phyloP scores from a whole-genome alignment of 2,888 invertebrate genomes.

The Scelioninae gen. 2 region DNA sequence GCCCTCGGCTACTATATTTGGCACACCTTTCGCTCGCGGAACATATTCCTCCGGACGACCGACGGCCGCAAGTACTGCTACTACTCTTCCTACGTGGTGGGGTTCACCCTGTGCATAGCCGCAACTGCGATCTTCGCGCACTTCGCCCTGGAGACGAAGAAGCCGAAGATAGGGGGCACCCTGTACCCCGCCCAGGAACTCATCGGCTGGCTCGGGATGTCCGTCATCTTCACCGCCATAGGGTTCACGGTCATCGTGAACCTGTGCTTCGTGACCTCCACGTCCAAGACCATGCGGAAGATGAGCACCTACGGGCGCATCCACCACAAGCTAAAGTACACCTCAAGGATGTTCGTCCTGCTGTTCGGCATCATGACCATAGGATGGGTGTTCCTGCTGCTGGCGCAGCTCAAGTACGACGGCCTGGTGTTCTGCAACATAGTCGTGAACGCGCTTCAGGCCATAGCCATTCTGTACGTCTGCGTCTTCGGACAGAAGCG shows the following conservation, averaged over 20 bases:
- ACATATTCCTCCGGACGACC: conserved; percentile 89
- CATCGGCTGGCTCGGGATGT: conserved; percentile 87
- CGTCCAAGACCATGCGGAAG: conserved; percentile 85
- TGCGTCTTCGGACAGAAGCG: conserved; percentile 87
- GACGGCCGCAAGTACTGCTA: conserved; percentile 92
- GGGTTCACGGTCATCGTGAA: conserved; percentile 87
- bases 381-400: conserved; percentile 85
- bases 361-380: conserved; percentile 85
- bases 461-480: conserved; percentile 85
- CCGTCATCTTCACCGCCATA: conserved; percentile 89
- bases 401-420: conserved; percentile 86
- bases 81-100: conserved; percentile 89
- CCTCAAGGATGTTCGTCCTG: conserved; percentile 87
- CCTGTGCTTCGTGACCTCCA: conserved; percentile 87
- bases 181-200: conserved; percentile 81
- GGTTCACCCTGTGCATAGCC: conserved; percentile 83
- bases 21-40: conserved; percentile 91
- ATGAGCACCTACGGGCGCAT: conserved; percentile 91
- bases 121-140: conserved; percentile 87
- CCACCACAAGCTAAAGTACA: conserved; percentile 90
- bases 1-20: conserved; percentile 91
- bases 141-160: conserved; percentile 84
- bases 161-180: conserved; percentile 73
- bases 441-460: conserved; percentile 85
- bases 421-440: conserved; percentile 85